Evolutionary conservation across 2,888 invertebrate species (phyloP), one percentile per base, ranked within the genome.

Genomic region (Spodoptera littoralis): DNA sequence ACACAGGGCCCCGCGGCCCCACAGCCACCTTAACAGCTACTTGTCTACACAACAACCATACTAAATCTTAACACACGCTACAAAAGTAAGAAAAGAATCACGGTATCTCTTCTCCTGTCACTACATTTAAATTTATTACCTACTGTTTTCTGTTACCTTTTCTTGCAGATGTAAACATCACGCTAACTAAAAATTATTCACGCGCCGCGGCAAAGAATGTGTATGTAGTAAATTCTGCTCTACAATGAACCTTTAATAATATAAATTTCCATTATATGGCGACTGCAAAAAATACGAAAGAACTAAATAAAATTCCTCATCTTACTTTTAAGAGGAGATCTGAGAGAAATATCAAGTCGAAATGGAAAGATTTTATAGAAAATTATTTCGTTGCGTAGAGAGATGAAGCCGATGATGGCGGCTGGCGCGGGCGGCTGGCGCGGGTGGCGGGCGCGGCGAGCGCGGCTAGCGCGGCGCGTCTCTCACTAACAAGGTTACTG

Each of bases 401-500:
- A 65, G 73, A 58, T 63, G 68, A 66, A 68, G 54, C 59, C 59
- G 61, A 41, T 52, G 59, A 62, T 49, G 64, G 52, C 49, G 41
- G 48, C 36, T 47, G 13, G 44, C 5, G 56, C 60, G 60, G 45
- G 18, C 18, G 1, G n/a, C 70, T 36, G 36, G 13, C 11, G 46
- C 12, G 56, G 55, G n/a, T 70, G 67, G 73, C 12, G 72, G 71
- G 71, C 1, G 65, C 58, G 49, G 55, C 69, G 67, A 71, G 73
- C 58, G 66, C 76, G 67, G 75, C 76, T 67, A 71, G 79, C 77
- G 73, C 65, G 60, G 70, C 73, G 65, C 75, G 73, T 66, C 75
- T 83, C 76, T 81, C 77, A 70, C 81, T 89, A 89, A 91, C 86
- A 79, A 86, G 87, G 86, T 90, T 89, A 88, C 80, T 76, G 76